Conservation (phyloP, 1,140 invertebrate genomes). For the Mizuhopecten yessoensis region DNA sequence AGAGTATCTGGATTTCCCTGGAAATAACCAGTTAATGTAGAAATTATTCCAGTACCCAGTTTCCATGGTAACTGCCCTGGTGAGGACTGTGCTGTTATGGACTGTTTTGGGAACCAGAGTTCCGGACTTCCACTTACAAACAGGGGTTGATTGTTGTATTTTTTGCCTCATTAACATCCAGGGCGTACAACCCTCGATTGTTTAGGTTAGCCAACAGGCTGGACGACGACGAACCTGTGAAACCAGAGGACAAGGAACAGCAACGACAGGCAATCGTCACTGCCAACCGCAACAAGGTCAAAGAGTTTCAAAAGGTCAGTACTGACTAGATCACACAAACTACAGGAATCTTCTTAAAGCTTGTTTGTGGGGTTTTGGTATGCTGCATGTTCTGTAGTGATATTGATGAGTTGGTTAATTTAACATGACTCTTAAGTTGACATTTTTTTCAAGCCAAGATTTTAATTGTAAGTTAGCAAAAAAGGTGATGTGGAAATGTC, state of each 20-base stretch:
- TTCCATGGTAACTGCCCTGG: not conserved
- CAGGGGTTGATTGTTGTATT: constrained; percentile 57
- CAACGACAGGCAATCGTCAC: constrained; percentile 50
- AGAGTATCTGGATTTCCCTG: too few relatives aligned
- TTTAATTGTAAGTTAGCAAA: not conserved
- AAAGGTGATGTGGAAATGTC: too few relatives aligned
- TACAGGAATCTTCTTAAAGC: too few relatives aligned
- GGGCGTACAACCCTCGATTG: constrained; percentile 68
- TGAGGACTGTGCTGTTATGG: not conserved
- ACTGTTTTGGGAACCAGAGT: constrained; percentile 56
- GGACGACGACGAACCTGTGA: constrained; percentile 42
- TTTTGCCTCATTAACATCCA: constrained; percentile 59
- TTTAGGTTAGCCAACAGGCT: constrained; percentile 65
- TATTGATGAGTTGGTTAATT: not conserved
- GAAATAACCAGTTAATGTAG: not conserved
- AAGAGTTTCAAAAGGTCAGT: constrained; percentile 64
- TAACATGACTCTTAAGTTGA: not conserved
- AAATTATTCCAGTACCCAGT: not conserved
- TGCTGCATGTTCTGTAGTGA: not conserved
- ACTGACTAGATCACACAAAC: not conserved
- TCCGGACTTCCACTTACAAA: constrained; percentile 65
- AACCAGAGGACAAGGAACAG: constrained; percentile 45
- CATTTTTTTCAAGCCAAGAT: not conserved
- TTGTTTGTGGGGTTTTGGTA: not conserved
- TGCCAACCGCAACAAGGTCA: constrained; percentile 61